Percentiles rank a stretch among this genome's conserved stretches.
These are phyloP conservation scores for Drosophila affinis DNA, from an alignment of 2,888 invertebrate genomes.

Conservation along the genomic window DNA sequence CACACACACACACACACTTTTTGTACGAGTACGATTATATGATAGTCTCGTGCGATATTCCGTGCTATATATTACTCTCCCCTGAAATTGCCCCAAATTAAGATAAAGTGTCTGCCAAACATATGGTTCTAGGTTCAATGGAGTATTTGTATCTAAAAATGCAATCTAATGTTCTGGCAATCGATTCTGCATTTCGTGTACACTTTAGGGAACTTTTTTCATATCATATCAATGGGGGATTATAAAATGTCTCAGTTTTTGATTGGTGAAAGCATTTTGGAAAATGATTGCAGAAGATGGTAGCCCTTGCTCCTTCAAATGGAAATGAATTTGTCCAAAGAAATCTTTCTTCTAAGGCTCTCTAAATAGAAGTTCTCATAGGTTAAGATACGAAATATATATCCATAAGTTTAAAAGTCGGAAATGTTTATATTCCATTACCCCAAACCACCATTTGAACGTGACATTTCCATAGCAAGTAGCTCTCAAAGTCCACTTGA, in stretches of 20 bases:
- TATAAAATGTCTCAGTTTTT: conserved; percentile 21
- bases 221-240: conserved; percentile 27
- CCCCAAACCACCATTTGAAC: not conserved
- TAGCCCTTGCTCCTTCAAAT: no score
- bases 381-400: not conserved
- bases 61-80: not conserved
- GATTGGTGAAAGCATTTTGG: conserved; percentile 20
- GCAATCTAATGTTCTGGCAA: conserved; percentile 30
- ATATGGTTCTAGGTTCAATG: conserved; percentile 21
- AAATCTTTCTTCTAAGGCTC: not conserved
- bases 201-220: conserved; percentile 12
- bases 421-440: no score
- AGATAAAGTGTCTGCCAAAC: conserved; percentile 32
- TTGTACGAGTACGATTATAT: not conserved
- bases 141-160: not conserved
- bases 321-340: not conserved
- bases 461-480: conserved; percentile 18
- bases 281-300: conserved; percentile 2
- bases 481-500: conserved; percentile 10
- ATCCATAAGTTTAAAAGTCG: not conserved
- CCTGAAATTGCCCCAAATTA: conserved; percentile 21
- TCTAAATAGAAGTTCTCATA: not conserved
- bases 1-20: not conserved
- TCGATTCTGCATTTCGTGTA: conserved; percentile 15
- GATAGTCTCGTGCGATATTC: not conserved